Evolutionary conservation across 1,140 invertebrate species (phyloP).

Genomic region (Listronotus bonariensis): DNA sequence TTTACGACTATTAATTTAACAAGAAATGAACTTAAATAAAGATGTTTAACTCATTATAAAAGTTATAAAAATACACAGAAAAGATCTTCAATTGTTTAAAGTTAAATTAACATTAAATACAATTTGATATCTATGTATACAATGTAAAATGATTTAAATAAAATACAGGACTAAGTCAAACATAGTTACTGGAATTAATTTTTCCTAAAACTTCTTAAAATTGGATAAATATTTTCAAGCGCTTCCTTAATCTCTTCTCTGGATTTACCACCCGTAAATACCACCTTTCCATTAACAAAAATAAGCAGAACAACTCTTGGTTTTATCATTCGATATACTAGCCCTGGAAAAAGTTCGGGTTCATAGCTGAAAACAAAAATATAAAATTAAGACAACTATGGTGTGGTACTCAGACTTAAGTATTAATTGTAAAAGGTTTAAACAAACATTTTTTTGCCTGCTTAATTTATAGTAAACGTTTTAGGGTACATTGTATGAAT

Average conservation of each 20-base stretch:
- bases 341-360: conserved; percentile 94
- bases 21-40: no score
- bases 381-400: no score
- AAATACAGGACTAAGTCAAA: no score
- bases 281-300: conserved; percentile 98
- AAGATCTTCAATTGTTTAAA: no score
- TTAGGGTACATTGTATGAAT: no score
- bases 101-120: background rate
- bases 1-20: no score
- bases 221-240: conserved; percentile 99
- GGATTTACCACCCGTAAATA: conserved; percentile 98
- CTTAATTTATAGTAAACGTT: no score
- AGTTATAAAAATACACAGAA: no score
- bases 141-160: background rate
- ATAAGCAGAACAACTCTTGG: conserved; percentile 97
- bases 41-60: no score
- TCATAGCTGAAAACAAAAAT: conserved; percentile 90
- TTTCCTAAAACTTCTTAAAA: conserved; percentile 98
- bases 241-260: conserved; percentile 98
- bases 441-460: no score
- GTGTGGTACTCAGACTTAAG: no score
- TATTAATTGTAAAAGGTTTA: no score
- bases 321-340: conserved; percentile 99
- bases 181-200: conserved; percentile 23
- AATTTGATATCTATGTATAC: background rate